These are phyloP conservation scores for Melipona quadrifasciata DNA, from an alignment of 1,140 invertebrate genomes.

Conservation along the genomic window DNA sequence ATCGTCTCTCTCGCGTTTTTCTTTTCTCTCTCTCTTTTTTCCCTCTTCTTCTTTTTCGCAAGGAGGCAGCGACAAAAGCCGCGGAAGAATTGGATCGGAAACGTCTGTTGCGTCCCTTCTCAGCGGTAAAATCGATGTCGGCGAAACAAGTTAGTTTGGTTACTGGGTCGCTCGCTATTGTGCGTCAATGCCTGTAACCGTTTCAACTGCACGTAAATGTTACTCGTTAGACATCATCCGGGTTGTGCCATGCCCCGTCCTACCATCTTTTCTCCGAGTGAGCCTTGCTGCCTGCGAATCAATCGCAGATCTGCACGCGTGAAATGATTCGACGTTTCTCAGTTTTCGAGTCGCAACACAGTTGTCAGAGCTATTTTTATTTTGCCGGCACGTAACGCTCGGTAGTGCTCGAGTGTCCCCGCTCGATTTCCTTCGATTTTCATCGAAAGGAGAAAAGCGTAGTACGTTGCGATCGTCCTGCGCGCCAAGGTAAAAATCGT, in stretches of 20 bases:
- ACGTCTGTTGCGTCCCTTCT: constrained; percentile 40
- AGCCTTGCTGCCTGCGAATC: background rate
- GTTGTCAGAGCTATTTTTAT: too few relatives aligned
- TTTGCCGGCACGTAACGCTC: too few relatives aligned
- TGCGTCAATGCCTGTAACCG: constrained; percentile 40
- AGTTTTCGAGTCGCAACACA: too few relatives aligned
- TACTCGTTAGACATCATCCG: constrained; percentile 2
- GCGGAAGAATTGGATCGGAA: constrained; percentile 20
- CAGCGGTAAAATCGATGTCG: constrained; percentile 47
- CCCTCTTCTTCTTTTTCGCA: background rate
- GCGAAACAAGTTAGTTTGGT: constrained; percentile 52
- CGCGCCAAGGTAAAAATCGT: too few relatives aligned
- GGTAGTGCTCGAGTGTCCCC: too few relatives aligned
- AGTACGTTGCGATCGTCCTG: too few relatives aligned
- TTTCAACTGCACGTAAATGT: constrained; percentile 36
- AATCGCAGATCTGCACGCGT: background rate
- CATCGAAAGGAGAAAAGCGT: too few relatives aligned
- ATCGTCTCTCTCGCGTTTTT: background rate
- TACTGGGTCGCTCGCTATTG: constrained; percentile 50
- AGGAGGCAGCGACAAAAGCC: background rate
- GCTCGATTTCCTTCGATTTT: background rate
- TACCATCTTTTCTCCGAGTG: background rate
- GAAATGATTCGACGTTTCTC: too few relatives aligned
- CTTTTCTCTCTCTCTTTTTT: too few relatives aligned
- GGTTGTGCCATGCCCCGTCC: background rate